Conservation (phyloP, 2,797 vertebrate genomes). For the Catostomus latipinnis region DNA sequence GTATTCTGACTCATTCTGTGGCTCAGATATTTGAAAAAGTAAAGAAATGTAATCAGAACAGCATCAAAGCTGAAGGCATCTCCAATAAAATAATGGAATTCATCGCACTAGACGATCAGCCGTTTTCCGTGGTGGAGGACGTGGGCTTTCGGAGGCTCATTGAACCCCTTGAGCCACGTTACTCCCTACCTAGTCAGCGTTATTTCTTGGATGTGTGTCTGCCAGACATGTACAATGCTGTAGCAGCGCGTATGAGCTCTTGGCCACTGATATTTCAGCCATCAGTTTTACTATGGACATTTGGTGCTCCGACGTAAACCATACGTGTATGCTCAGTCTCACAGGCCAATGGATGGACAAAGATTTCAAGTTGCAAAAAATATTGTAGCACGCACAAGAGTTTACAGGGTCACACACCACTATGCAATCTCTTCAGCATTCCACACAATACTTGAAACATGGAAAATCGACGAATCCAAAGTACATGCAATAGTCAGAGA, state of each 20-base stretch:
- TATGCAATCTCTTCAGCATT: slow-evolving; percentile 21
- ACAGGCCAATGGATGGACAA: slow-evolving; percentile 38
- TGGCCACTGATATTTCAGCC: slow-evolving; percentile 14
- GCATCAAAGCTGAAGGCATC: too few species aligned
- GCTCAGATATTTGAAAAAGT: too few species aligned
- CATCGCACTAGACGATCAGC: too few species aligned
- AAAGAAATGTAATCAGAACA: too few species aligned
- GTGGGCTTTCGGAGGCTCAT: too few species aligned
- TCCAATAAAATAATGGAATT: too few species aligned
- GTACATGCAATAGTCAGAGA: slow-evolving; percentile 12
- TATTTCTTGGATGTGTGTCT: slow-evolving; percentile 40
- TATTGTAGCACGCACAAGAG: slow-evolving; percentile 18
- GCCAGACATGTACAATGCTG: slow-evolving; percentile 32
- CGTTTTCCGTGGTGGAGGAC: too few species aligned
- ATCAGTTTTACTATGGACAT: slow-evolving; percentile 49
- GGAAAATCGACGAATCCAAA: slow-evolving; percentile 16
- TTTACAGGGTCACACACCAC: slow-evolving; percentile 35
- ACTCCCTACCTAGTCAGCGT: slow-evolving; percentile 4
- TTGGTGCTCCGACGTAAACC: slow-evolving; percentile 21
- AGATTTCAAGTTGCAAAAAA: slow-evolving; percentile 36
- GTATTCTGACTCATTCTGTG: too few species aligned
- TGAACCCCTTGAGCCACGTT: slow-evolving; percentile 12
- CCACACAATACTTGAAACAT: slow-evolving; percentile 31
- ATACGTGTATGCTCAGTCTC: slow-evolving; percentile 19
- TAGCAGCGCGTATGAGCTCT: slow-evolving; percentile 32